phyloP scores from a whole-genome alignment of 2,113 vertebrate species.

The Pyxicephalus adspersus region DNA sequence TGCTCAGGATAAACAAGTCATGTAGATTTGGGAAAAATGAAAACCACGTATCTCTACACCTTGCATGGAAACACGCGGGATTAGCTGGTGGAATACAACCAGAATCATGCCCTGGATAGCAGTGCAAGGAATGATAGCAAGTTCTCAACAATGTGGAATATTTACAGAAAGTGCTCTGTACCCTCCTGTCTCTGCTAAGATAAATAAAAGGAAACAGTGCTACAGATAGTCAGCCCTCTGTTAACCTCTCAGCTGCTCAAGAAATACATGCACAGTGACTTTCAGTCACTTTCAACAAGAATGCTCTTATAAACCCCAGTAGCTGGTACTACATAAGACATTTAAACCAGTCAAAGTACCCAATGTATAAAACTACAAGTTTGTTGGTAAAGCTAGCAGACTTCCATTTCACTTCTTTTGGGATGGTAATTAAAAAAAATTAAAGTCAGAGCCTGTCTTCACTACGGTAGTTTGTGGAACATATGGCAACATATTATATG shows the following conservation, averaged over 20 bases:
- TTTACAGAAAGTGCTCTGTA: conserved; percentile 20
- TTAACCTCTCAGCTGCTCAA: conserved; percentile 30
- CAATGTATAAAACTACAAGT: no score
- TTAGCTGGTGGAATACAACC: neutral
- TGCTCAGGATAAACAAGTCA: neutral
- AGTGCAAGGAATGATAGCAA: conserved; percentile 7
- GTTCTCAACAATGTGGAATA: conserved; percentile 1
- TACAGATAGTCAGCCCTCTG: neutral
- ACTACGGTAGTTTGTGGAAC: no score
- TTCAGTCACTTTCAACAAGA: neutral
- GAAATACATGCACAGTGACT: neutral
- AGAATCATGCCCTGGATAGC: neutral
- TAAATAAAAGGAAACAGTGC: conserved; percentile 47
- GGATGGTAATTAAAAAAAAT: no score
- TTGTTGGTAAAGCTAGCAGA: no score
- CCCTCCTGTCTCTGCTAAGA: conserved; percentile 36
- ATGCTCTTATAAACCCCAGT: neutral
- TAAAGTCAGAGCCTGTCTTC: no score
- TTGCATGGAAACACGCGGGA: neutral
- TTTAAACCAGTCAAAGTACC: no score
- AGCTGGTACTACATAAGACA: no score
- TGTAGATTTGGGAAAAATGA: neutral
- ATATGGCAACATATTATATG: no score
- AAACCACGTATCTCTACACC: neutral
- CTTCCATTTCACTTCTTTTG: no score